Conservation (phyloP, 1,140 invertebrate species). For the Hyposmocoma kahamanoa region DNA sequence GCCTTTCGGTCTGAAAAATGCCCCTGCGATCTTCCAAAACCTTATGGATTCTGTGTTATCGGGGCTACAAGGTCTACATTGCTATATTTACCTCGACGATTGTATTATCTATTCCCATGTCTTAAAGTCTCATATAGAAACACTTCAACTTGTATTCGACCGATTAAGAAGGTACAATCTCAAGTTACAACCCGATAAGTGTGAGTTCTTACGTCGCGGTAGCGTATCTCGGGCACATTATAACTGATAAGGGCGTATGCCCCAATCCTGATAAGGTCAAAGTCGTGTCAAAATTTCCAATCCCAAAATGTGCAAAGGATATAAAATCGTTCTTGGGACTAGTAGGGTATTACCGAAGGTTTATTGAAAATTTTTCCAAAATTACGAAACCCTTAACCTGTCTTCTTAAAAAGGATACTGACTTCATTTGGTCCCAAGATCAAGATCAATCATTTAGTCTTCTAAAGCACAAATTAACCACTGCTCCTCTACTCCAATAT, state of each 20-base stretch:
- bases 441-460: not conserved
- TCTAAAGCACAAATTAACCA: not conserved
- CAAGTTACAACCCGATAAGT: slow-evolving; percentile 59
- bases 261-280: slow-evolving; percentile 49
- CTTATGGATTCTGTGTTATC: slow-evolving; percentile 44
- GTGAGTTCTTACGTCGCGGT: slow-evolving; percentile 52
- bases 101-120: slow-evolving; percentile 20
- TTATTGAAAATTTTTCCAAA: slow-evolving; percentile 23
- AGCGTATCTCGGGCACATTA: slow-evolving; percentile 54
- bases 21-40: slow-evolving; percentile 56
- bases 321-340: slow-evolving; percentile 51
- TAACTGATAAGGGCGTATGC: slow-evolving; percentile 43
- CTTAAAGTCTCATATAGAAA: slow-evolving; percentile 13
- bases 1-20: slow-evolving; percentile 55
- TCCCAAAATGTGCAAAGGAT: slow-evolving; percentile 34
- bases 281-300: slow-evolving; percentile 37
- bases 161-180: slow-evolving; percentile 39
- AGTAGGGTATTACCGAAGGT: slow-evolving; percentile 32
- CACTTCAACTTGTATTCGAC: slow-evolving; percentile 36
- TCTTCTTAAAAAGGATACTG: slow-evolving; percentile 23
- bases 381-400: slow-evolving; percentile 25
- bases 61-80: slow-evolving; percentile 26
- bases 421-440: slow-evolving; percentile 16
- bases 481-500: not conserved
- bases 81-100: slow-evolving; percentile 46